Evolutionary conservation across 2,888 invertebrate species (phyloP).

Genomic region (Bombylius major): DNA sequence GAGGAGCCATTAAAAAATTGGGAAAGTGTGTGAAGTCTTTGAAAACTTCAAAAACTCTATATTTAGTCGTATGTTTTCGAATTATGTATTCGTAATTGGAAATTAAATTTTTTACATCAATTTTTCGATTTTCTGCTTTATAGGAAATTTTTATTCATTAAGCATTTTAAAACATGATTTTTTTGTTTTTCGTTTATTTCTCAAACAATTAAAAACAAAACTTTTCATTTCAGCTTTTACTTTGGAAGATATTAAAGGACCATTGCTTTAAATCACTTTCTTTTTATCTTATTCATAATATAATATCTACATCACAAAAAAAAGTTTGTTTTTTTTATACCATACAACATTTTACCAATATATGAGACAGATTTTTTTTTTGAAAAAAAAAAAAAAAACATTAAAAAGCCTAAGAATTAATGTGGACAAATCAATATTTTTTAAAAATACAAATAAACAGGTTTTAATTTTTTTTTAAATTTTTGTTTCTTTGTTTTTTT

Average conservation of each 20-base stretch:
- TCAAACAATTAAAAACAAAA: background rate
- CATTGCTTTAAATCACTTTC: constrained; percentile 12
- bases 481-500: background rate
- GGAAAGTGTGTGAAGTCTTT: too few species aligned
- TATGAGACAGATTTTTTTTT: background rate
- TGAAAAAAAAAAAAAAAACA: background rate
- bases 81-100: too few species aligned
- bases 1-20: too few species aligned
- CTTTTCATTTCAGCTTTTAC: constrained; percentile 32
- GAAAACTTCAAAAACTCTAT: too few species aligned
- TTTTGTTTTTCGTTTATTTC: too few species aligned
- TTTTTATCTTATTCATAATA: background rate
- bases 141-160: too few species aligned
- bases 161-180: too few species aligned
- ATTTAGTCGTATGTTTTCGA: too few species aligned
- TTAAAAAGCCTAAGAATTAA: too few species aligned
- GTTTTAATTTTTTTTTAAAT: background rate
- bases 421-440: background rate
- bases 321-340: background rate
- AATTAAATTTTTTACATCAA: too few species aligned
- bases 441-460: background rate
- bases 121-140: too few species aligned
- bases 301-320: background rate
- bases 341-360: background rate
- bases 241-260: constrained; percentile 32